Percentiles rank a stretch among this genome's conserved stretches.
These are phyloP conservation scores for Pollenia angustigena DNA, from an alignment of 2,888 invertebrate genomes.

Conservation along the genomic window DNA sequence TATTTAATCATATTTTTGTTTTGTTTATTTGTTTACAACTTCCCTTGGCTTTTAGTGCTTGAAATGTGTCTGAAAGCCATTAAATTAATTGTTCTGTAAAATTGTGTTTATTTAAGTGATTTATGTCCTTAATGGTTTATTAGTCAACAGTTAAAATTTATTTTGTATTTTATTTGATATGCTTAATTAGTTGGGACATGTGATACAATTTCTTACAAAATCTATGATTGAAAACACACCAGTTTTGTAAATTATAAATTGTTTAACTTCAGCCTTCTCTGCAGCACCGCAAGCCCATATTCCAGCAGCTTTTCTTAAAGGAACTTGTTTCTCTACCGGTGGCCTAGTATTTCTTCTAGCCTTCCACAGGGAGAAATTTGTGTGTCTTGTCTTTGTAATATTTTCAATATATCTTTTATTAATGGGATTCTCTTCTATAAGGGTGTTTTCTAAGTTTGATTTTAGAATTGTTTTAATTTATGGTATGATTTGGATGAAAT, in stretches of 20 bases:
- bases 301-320: too few relatives aligned
- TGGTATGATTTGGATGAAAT: too few relatives aligned
- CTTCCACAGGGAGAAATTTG: too few relatives aligned
- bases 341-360: too few relatives aligned
- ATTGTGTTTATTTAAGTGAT: constrained; percentile 52
- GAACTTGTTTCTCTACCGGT: too few relatives aligned
- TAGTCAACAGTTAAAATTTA: constrained; percentile 32
- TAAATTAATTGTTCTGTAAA: constrained; percentile 67
- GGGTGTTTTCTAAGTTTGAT: too few relatives aligned
- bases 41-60: constrained; percentile 33
- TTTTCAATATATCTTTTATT: too few relatives aligned
- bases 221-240: background rate
- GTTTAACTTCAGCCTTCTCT: background rate
- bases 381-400: too few relatives aligned
- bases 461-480: too few relatives aligned
- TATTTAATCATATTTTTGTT: background rate
- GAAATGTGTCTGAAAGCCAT: constrained; percentile 66
- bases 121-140: constrained; percentile 44
- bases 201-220: constrained; percentile 18
- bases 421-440: too few relatives aligned
- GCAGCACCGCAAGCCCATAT: too few relatives aligned
- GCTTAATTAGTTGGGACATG: constrained; percentile 56
- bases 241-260: background rate
- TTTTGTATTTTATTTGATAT: constrained; percentile 12
- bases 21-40: constrained; percentile 11